These are phyloP conservation scores for Alcedo quadribrachys DNA, from an alignment of 2,797 vertebrate genomes.

Conservation along the genomic window DNA sequence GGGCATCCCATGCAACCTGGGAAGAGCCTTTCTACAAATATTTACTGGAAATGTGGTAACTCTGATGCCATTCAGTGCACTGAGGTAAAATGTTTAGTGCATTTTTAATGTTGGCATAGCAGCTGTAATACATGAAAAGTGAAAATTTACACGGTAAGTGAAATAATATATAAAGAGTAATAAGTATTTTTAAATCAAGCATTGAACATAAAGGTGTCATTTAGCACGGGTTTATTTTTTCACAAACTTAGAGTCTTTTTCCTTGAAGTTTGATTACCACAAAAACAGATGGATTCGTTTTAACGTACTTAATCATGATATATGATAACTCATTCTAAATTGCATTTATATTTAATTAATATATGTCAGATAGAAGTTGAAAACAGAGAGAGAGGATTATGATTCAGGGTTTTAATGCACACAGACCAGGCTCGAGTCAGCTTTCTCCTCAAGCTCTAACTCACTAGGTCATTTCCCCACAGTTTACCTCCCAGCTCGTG, in stretches of 20 bases:
- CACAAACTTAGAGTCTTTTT: neutral
- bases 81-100: neutral
- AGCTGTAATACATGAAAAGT: neutral
- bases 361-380: neutral
- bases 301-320: neutral
- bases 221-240: constrained; percentile 36
- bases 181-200: neutral
- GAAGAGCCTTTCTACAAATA: neutral
- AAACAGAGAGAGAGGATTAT: neutral
- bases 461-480: neutral
- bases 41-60: neutral
- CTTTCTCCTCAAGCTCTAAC: neutral
- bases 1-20: neutral
- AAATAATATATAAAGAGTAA: constrained; percentile 7
- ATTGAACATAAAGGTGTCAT: neutral
- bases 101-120: neutral
- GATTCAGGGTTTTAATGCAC: neutral
- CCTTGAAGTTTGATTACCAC: constrained; percentile 5
- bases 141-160: neutral
- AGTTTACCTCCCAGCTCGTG: neutral
- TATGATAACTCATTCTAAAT: constrained; percentile 27
- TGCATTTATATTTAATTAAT: constrained; percentile 34
- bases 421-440: neutral
- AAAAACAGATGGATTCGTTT: neutral
- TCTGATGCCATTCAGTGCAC: neutral